A percentile compares a stretch with the other conserved stretches of the same genome.
Conservation (phyloP, 1,140 invertebrate genomes). For the Eupristina koningsbergeri region DNA sequence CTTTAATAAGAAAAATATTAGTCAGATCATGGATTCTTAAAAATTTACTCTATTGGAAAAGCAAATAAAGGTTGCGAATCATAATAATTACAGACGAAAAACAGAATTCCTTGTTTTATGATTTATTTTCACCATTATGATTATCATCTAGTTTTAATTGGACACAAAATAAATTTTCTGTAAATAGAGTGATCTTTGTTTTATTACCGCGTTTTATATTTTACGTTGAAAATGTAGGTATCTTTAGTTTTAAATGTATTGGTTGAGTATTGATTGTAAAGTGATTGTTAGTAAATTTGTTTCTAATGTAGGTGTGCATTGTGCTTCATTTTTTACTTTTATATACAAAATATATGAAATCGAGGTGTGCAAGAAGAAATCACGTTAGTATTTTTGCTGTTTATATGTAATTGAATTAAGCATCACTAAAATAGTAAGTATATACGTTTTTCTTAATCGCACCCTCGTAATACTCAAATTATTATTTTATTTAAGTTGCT, state of each 20-base stretch:
- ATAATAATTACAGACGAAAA: constrained; percentile 40
- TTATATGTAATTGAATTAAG: constrained; percentile 38
- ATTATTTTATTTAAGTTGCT: constrained; percentile 37
- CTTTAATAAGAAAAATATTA: constrained; percentile 30
- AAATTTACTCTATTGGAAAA: constrained; percentile 53
- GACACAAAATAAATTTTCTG: constrained; percentile 68
- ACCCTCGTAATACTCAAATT: constrained; percentile 48
- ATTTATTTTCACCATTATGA: constrained; percentile 63
- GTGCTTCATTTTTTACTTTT: constrained; percentile 37
- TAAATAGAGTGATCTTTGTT: constrained; percentile 70
- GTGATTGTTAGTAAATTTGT: constrained; percentile 34
- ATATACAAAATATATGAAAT: constrained; percentile 17
- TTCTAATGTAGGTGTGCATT: constrained; percentile 36
- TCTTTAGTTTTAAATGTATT: constrained; percentile 29
- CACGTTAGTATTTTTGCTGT: constrained; percentile 23
- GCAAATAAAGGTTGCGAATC: constrained; percentile 55
- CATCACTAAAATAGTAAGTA: constrained; percentile 52
- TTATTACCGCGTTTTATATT: constrained; percentile 55
- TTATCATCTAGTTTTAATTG: constrained; percentile 64
- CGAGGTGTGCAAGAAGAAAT: constrained; percentile 40
- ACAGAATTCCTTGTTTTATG: constrained; percentile 60
- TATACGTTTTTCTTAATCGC: constrained; percentile 48
- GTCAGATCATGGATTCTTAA: constrained; percentile 67
- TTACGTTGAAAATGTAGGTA: constrained; percentile 31
- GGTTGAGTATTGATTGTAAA: constrained; percentile 35